Base-by-base conservation (phyloP, 2,888 invertebrate species). In the Syritta pipiens region DNA sequence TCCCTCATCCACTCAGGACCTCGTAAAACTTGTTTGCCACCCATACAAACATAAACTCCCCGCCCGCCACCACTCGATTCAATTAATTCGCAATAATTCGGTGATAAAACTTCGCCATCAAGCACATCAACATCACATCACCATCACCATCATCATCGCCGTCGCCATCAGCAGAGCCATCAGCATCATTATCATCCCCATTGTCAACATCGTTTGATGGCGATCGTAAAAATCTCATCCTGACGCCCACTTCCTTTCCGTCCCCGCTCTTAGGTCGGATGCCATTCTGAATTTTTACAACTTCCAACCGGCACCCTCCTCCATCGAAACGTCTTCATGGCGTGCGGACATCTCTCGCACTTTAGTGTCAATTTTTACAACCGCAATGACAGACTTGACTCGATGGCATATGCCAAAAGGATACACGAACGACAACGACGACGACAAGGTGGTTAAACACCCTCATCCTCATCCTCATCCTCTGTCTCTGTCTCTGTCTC, bases 271-370 rank as follows among this genome's bases (percentile, higher is more conserved):
- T 42, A 57, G 79, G 72, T 63, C 72, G 81, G 79, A 72, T 69
- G 85, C 84, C 84, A 85, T 83, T 86, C 83, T n/a, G 85, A 86
- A 84, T 83, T 86, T 87, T 86, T 86, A 86, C 87, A 86, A 86
- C 87, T 87, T 87, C 85, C 83, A n/a, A n/a, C n/a, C n/a, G n/a
- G n/a, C 49, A 83, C 82, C 37, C 6, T 10, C 10, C 28, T 1
- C 1, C 48, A 46, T 3, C 14, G 53, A 44, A 69, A 67, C 71
- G 48, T 68, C 60, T 74, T 74, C 62, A 48, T 68, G 26, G 20
- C 72, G 79, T 81, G 76, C 55, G 59, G 69, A 60, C 60, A 69
- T 55, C 79, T n/a, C n/a, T 60, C 57, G 55, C 57, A 72, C 82
- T 82, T 82, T 82, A 83, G 84, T 72, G 83, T 84, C 85, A 84